Base-by-base conservation (phyloP, 2,797 vertebrate species). In the Smutsia gigantea region DNA sequence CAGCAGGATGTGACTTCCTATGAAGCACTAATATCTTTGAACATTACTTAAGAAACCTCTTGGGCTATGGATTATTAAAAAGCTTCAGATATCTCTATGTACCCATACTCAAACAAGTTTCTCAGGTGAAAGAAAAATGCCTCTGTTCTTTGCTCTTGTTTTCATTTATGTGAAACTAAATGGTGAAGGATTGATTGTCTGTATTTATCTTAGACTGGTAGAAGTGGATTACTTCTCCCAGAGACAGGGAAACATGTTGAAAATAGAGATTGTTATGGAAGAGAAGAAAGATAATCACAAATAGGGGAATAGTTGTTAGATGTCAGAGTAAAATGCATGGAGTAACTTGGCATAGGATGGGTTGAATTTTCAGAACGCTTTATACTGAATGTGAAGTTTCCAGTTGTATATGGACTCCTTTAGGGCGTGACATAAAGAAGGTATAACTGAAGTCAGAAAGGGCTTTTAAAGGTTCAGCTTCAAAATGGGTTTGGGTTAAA, bases 391-490 rank as follows among this genome's bases (percentile, higher is more conserved):
- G 25, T 31, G 13, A 71, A 39, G 17, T 78, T 93, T 87, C 18
- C 5, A 7, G 4, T 78, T 68, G 75, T 46, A 42, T 55, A 11
- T 87, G 34, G 42, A 29, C 18, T 87, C 55, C 39, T 39, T 64
- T 11, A 87, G 25, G 17, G 49, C 77, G 29, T 79, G 37, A 53
- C 37, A 66, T 94, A 53, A 68, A 72, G 13, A 89, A 79, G 42
- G 59, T 91, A 49, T 91, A 66, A 83, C 61, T 39, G 25, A 81
- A 9, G 49, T 86, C 59, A 63, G 37, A 21, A 72, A 31, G 75
- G 53, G n/a, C 64, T 53, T 90, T 92, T 74, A 86, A 87, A 90
- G 25, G 12, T 66, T 95, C 68, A 49, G 19, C 78, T 25, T 90
- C 31, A 37, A 23, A 55, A 25, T n/a, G 6, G 49, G 25, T 74